Base-by-base conservation (phyloP, 2,888 invertebrate species). In the Sialis fuliginosa region DNA sequence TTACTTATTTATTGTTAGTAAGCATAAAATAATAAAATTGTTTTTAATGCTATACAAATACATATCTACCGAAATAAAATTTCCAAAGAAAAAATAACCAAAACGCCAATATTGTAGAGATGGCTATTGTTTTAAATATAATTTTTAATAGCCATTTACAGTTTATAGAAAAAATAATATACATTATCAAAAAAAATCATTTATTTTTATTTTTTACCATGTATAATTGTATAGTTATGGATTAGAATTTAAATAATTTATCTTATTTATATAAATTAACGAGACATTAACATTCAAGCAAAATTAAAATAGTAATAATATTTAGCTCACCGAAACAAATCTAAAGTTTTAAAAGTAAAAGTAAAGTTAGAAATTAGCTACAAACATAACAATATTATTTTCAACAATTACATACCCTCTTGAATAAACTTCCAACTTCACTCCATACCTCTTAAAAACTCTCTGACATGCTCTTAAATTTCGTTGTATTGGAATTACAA, bases 391-490 rank as follows among this genome's bases (percentile, higher is more conserved):
- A 35, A 35, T 35, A 10, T 37, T 37, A 10, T 37, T 6, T 47
- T 50, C 51, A 45, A 50, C 49, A 48, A 49, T n/a, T 47, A 57
- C 78, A 77, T 67, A 93, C 93, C 95, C 93, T 70, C 86, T 85
- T 1, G 89, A 83, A 69, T 79, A 93, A 7, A 96, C 77, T 66
- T 96, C 93, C 47, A 91, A 77, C 62, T 97, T 97, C 51, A 96
- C 67, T 2, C 79, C 77, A 56, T 92, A 88, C 42, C 92, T 71
- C 62, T 93, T 95, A 61, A 97, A 86, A 33, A 88, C 75, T 44
- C 96, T 67, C 52, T 81, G 80, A 57, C 95, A 88, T 12, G 83
- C 77, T 47, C 92, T 71, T 1, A 83, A 76, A 51, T 75, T 75
- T 39, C 95, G 74, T 54, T 84, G 81, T 48, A 96, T 85, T 44